phyloP scores from a whole-genome alignment of 2,113 vertebrate genomes.

The Chaetodon auriga region DNA sequence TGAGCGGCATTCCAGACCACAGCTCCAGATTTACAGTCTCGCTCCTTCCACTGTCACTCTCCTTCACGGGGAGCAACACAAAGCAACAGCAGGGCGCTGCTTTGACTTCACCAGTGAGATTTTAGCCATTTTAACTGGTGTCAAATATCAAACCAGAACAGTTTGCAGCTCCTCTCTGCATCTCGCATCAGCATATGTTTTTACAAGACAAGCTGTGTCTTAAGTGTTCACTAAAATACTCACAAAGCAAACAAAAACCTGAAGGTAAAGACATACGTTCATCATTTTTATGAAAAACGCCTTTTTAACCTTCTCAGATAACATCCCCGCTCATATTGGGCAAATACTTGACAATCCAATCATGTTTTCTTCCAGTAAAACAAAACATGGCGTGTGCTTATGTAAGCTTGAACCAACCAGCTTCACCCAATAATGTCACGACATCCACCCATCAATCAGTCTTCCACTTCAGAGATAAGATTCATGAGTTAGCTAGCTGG shows the following conservation, averaged over 20 bases:
- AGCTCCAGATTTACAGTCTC: conserved; percentile 77
- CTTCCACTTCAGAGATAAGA: too few relatives aligned
- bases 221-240: not conserved
- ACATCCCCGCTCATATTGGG: too few relatives aligned
- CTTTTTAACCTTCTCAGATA: too few relatives aligned
- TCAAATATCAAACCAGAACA: not conserved
- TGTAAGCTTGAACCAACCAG: too few relatives aligned
- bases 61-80: conserved; percentile 25
- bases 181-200: conserved; percentile 12
- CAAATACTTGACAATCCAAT: too few relatives aligned
- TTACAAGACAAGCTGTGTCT: not conserved
- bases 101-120: conserved; percentile 2
- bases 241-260: not conserved
- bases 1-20: conserved; percentile 82
- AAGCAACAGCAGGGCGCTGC: conserved; percentile 10
- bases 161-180: not conserved
- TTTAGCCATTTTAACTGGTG: conserved; percentile 30
- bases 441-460: too few relatives aligned
- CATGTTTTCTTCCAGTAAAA: too few relatives aligned
- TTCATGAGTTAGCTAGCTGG: too few relatives aligned
- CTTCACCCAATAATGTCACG: too few relatives aligned
- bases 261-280: not conserved
- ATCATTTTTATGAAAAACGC: too few relatives aligned
- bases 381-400: too few relatives aligned
- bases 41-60: conserved; percentile 64